Percentiles rank a stretch among this genome's conserved stretches.
phyloP scores from a whole-genome alignment of 2,797 vertebrate species.

The Pseudocheirus occidentalis region DNA sequence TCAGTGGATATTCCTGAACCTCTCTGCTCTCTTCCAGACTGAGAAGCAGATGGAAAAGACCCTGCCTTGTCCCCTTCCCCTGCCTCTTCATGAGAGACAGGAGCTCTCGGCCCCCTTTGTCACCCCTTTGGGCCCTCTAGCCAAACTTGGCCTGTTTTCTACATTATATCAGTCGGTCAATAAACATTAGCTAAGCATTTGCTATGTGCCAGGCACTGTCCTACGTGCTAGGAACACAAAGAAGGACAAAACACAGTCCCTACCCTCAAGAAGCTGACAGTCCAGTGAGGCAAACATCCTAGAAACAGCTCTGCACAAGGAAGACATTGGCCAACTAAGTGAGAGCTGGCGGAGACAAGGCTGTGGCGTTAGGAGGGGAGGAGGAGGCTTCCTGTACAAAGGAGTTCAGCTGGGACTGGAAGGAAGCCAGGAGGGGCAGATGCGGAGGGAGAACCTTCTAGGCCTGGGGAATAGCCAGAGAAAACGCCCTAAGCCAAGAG shows the following conservation, averaged over 20 bases:
- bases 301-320: not conserved
- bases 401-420: not conserved
- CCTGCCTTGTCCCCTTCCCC: not conserved
- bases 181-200: not conserved
- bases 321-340: rapidly evolving
- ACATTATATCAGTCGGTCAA: not conserved
- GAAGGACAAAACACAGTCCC: not conserved
- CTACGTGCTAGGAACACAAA: not conserved
- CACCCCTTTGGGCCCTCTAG: not conserved
- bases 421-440: not conserved
- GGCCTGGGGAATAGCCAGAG: not conserved
- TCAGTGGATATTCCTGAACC: no score
- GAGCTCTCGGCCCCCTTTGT: no score
- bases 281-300: not conserved
- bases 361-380: rapidly evolving
- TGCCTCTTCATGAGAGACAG: no score
- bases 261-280: not conserved
- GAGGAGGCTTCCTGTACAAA: not conserved
- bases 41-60: not conserved
- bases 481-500: not conserved
- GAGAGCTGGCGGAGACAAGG: not conserved
- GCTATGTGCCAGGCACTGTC: not conserved
- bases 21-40: not conserved
- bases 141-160: not conserved
- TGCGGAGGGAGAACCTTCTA: not conserved